Percentiles rank a stretch among this genome's conserved stretches.
These are phyloP conservation scores for Toxotes chatareus DNA, from an alignment of 2,113 vertebrate species.

Conservation along the genomic window DNA sequence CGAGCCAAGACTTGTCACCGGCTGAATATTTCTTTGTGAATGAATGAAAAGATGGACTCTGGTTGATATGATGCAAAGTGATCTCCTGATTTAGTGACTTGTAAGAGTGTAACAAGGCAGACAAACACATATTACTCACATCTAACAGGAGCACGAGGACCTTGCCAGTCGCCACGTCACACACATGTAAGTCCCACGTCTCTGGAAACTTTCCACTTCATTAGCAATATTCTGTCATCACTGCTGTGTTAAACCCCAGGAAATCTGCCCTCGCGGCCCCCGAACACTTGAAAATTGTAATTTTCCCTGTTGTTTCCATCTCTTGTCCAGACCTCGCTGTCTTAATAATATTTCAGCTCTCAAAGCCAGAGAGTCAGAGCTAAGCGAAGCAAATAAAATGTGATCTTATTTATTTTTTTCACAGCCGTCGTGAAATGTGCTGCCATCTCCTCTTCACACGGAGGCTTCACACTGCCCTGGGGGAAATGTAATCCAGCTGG, in stretches of 20 bases:
- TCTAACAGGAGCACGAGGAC: constrained; percentile 3
- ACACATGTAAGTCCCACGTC: neutral
- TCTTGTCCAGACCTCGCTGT: neutral
- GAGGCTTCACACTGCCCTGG: constrained; percentile 47
- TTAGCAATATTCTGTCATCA: constrained; percentile 9
- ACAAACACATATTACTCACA: constrained; percentile 42
- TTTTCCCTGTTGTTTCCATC: neutral
- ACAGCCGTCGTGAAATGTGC: constrained; percentile 38
- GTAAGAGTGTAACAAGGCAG: constrained; percentile 22
- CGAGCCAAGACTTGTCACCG: constrained; percentile 53
- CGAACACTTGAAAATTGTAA: constrained; percentile 11
- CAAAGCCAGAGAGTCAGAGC: neutral
- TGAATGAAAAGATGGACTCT: constrained; percentile 41
- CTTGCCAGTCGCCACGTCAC: constrained; percentile 10
- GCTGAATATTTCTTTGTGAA: constrained; percentile 32
- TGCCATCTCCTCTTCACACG: constrained; percentile 51
- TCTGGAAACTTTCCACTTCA: constrained; percentile 49
- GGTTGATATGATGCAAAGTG: constrained; percentile 39
- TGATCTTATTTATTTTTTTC: constrained; percentile 54
- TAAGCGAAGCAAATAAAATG: constrained; percentile 41
- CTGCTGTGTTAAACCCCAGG: neutral
- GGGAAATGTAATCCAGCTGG: constrained; percentile 66
- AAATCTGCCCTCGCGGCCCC: neutral
- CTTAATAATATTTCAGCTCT: constrained; percentile 5
- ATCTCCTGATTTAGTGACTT: constrained; percentile 39